Percentiles rank a stretch among this genome's conserved stretches.
Evolutionary conservation across 2,113 vertebrate species (phyloP).

Genomic region (Syngnathoides biaculeatus): DNA sequence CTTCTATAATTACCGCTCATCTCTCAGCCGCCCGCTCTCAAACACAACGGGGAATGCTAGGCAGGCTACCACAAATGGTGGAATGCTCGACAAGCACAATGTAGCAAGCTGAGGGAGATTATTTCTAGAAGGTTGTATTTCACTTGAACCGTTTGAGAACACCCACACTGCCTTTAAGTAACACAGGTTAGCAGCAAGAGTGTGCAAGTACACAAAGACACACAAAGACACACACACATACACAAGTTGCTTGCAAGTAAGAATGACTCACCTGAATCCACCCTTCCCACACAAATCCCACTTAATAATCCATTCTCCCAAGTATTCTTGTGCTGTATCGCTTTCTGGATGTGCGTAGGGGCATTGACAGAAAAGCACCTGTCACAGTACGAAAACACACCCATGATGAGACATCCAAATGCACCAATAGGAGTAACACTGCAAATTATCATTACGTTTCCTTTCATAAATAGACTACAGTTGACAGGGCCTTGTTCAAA

Average conservation of each 20-base stretch:
- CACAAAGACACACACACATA: conserved; percentile 10
- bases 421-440: background rate
- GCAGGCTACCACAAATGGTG: conserved; percentile 35
- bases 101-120: conserved; percentile 45
- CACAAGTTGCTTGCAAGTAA: conserved; percentile 40
- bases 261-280: conserved; percentile 63
- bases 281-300: conserved; percentile 54
- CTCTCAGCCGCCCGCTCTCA: conserved; percentile 54
- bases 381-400: conserved; percentile 13
- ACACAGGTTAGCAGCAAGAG: conserved; percentile 57
- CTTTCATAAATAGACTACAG: background rate
- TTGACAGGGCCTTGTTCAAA: background rate
- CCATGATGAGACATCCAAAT: background rate
- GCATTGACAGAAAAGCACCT: conserved; percentile 17
- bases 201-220: no score
- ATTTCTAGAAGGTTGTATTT: conserved; percentile 69
- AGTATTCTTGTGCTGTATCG: conserved; percentile 5
- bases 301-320: conserved; percentile 38
- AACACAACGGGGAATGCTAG: conserved; percentile 56
- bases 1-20: conserved; percentile 71
- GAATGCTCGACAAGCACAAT: conserved; percentile 39
- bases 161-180: conserved; percentile 68
- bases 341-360: conserved; percentile 12
- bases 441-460: background rate
- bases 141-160: conserved; percentile 58